These are phyloP conservation scores for Platycheirus albimanus DNA, from an alignment of 2,888 invertebrate species.

Conservation along the genomic window DNA sequence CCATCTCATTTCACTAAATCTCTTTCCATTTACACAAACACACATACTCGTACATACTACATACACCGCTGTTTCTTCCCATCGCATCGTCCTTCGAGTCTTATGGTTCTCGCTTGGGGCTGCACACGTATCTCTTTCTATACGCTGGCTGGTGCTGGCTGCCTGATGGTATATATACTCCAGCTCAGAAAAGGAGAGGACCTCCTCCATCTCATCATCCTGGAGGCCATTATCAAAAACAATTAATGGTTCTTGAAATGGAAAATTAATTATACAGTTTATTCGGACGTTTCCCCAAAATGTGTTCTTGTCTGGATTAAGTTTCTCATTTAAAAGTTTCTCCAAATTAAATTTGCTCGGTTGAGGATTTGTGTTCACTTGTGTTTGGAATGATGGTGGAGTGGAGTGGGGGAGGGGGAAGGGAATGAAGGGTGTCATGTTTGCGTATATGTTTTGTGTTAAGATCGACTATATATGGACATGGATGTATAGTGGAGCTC, in stretches of 20 bases:
- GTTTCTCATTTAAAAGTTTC: conserved; percentile 77
- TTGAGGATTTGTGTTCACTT: conserved; percentile 71
- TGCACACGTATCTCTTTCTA: conserved; percentile 66
- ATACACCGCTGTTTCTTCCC: conserved; percentile 9
- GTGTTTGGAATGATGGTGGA: too few species aligned
- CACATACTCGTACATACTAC: background rate
- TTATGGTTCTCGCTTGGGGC: conserved; percentile 51
- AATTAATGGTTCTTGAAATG: conserved; percentile 77
- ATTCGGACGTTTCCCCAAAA: conserved; percentile 77
- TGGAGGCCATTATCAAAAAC: conserved; percentile 77
- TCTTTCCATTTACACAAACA: conserved; percentile 36
- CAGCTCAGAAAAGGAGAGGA: conserved; percentile 37
- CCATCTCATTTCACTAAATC: conserved; percentile 73
- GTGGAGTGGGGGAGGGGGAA: too few species aligned
- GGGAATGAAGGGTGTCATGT: background rate
- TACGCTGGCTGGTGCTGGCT: conserved; percentile 18
- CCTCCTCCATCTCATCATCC: conserved; percentile 66
- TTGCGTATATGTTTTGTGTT: conserved; percentile 38
- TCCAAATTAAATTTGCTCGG: conserved; percentile 77
- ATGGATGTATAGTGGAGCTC: conserved; percentile 24
- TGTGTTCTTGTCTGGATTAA: conserved; percentile 77
- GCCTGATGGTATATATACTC: too few species aligned
- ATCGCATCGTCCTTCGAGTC: background rate
- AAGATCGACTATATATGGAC: conserved; percentile 48
- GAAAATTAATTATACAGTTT: conserved; percentile 77